These are phyloP conservation scores for Heteronetta atricapilla DNA, from an alignment of 2,113 vertebrate genomes.

Conservation along the genomic window DNA sequence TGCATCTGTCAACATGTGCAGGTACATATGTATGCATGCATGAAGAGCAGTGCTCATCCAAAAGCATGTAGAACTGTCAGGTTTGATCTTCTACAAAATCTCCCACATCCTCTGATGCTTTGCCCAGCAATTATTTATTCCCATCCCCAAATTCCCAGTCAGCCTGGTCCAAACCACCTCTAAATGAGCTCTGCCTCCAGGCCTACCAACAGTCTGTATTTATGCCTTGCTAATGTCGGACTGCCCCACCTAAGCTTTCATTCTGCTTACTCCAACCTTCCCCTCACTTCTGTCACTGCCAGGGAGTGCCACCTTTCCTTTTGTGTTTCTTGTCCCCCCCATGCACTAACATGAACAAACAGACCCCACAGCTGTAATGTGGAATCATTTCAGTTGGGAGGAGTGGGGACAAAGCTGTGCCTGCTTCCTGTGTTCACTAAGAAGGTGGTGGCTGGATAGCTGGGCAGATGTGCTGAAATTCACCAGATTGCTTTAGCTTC, in stretches of 20 bases:
- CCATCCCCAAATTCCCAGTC: neutral
- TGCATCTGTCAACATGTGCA: rapidly evolving
- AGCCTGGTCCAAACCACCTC: neutral
- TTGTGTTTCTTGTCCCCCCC: neutral
- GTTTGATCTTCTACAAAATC: neutral
- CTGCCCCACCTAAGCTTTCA: neutral
- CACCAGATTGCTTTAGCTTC: neutral
- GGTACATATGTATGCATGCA: rapidly evolving
- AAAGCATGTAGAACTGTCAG: neutral
- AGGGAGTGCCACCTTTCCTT: neutral
- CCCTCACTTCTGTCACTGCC: neutral
- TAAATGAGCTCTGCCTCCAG: neutral
- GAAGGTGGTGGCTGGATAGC: neutral
- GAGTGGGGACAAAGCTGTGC: neutral
- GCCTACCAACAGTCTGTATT: neutral
- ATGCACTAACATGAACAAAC: neutral
- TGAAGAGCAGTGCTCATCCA: neutral
- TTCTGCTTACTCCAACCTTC: neutral
- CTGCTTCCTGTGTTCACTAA: neutral
- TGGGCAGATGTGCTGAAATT: neutral
- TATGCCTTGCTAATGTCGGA: rapidly evolving
- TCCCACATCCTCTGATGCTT: neutral
- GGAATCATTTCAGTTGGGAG: neutral
- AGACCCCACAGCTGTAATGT: neutral
- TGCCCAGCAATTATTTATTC: neutral